A percentile compares a stretch with the other conserved stretches of the same genome.
phyloP scores from a whole-genome alignment of 1,140 invertebrate species.

The Drosophila neocordata region DNA sequence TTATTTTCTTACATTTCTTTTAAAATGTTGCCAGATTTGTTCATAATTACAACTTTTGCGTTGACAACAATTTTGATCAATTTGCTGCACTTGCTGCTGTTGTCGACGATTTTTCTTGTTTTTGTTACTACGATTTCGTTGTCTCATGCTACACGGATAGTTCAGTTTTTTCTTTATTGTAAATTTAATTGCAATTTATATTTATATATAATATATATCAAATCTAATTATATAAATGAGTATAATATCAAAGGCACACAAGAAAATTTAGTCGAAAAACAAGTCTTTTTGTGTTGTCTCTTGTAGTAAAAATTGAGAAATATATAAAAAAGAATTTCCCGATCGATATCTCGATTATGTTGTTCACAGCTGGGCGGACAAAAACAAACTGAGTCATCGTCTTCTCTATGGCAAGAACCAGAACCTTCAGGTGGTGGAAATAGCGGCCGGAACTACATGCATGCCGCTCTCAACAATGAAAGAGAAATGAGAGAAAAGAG shows the following conservation, averaged over 20 bases:
- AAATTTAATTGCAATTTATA: conserved; percentile 14
- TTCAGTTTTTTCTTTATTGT: conserved; percentile 10
- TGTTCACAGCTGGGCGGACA: conserved; percentile 57
- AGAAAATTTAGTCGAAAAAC: conserved; percentile 1
- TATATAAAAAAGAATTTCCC: not conserved
- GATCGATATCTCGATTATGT: conserved; percentile 12
- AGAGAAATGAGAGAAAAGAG: not conserved
- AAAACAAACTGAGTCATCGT: conserved; percentile 63
- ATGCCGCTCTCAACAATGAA: conserved; percentile 6
- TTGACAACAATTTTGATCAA: conserved; percentile 59
- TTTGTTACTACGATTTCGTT: conserved; percentile 49
- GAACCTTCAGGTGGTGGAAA: conserved; percentile 21
- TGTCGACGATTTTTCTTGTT: conserved; percentile 53
- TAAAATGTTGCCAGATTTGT: conserved; percentile 66
- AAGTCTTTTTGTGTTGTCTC: conserved; percentile 4
- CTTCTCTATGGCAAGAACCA: not conserved
- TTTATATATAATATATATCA: conserved; percentile 21
- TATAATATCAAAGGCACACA: conserved; percentile 36
- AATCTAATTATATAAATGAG: conserved; percentile 67
- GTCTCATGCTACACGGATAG: conserved; percentile 64
- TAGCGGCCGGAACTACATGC: not conserved
- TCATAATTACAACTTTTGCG: conserved; percentile 68
- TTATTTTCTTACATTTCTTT: conserved; percentile 55
- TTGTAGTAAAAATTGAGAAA: not conserved
- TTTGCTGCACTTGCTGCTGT: conserved; percentile 39